phyloP scores from a whole-genome alignment of 1,140 invertebrate genomes.

The Macrobrachium nipponense region DNA sequence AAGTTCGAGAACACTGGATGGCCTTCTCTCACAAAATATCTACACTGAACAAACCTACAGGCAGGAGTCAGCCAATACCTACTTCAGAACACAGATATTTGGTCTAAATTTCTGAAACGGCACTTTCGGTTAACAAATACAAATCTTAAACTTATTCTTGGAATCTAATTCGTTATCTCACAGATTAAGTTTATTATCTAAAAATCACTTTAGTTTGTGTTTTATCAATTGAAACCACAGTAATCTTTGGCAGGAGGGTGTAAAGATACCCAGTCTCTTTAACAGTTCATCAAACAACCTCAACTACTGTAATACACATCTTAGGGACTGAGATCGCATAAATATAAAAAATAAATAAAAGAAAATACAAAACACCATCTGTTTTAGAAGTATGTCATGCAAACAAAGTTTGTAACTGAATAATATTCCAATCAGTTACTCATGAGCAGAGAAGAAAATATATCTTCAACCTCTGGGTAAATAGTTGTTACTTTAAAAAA shows the following conservation, averaged over 20 bases:
- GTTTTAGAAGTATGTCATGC: neutral
- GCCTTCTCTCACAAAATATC: slow-evolving; percentile 36
- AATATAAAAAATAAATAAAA: slow-evolving; percentile 1
- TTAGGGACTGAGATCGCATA: slow-evolving; percentile 25
- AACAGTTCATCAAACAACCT: neutral
- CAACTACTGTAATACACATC: slow-evolving; percentile 19
- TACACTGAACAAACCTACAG: slow-evolving; percentile 29
- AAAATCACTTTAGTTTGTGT: slow-evolving; percentile 10
- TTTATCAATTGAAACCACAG: slow-evolving; percentile 27
- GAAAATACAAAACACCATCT: too few species aligned
- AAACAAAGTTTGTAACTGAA: neutral
- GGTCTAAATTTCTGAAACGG: neutral
- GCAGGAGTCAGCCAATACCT: neutral
- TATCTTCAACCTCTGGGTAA: too few species aligned
- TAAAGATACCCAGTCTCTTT: neutral
- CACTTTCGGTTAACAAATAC: slow-evolving; percentile 17
- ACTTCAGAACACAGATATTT: slow-evolving; percentile 27
- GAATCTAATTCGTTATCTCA: neutral
- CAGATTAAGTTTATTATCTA: neutral
- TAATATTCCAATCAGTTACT: too few species aligned
- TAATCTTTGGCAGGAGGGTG: slow-evolving; percentile 32
- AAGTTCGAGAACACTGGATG: slow-evolving; percentile 41
- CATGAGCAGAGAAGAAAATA: too few species aligned
- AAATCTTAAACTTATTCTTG: neutral
- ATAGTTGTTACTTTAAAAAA: too few species aligned